These are phyloP conservation scores for Aphelinus atriplicis DNA, from an alignment of 1,140 invertebrate species.

Conservation along the genomic window DNA sequence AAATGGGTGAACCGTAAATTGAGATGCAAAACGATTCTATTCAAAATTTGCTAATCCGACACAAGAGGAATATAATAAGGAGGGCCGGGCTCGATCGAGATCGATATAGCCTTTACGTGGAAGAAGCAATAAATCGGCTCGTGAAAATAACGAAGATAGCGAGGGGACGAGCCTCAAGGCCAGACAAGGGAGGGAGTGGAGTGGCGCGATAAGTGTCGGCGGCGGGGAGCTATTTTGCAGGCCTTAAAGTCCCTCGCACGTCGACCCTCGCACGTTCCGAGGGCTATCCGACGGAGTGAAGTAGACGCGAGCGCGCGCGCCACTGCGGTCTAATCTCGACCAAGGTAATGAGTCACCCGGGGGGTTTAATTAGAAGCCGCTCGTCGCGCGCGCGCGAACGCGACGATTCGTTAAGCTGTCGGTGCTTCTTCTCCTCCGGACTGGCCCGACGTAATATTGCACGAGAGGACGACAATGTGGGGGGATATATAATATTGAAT, in stretches of 20 bases:
- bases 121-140: not conserved
- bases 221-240: not conserved
- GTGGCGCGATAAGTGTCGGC: not conserved
- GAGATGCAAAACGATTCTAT: too few relatives aligned
- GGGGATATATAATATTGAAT: too few relatives aligned
- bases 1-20: too few relatives aligned
- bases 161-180: not conserved
- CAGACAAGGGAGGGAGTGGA: not conserved
- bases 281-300: slow-evolving; percentile 1
- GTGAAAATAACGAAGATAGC: not conserved
- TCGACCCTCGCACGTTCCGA: not conserved
- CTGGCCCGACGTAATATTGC: not conserved
- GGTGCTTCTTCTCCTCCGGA: not conserved
- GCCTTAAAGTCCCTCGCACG: not conserved
- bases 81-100: too few relatives aligned
- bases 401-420: slow-evolving; percentile 22
- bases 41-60: too few relatives aligned
- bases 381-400: not conserved
- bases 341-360: slow-evolving; percentile 41
- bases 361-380: slow-evolving; percentile 42
- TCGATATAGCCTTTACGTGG: too few relatives aligned
- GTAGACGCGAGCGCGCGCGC: not conserved
- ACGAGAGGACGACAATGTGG: too few relatives aligned
- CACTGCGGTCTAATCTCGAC: slow-evolving; percentile 36
- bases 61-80: too few relatives aligned